Base-by-base conservation (phyloP, 2,888 invertebrate species). In the Agrenia bidenticulata region DNA sequence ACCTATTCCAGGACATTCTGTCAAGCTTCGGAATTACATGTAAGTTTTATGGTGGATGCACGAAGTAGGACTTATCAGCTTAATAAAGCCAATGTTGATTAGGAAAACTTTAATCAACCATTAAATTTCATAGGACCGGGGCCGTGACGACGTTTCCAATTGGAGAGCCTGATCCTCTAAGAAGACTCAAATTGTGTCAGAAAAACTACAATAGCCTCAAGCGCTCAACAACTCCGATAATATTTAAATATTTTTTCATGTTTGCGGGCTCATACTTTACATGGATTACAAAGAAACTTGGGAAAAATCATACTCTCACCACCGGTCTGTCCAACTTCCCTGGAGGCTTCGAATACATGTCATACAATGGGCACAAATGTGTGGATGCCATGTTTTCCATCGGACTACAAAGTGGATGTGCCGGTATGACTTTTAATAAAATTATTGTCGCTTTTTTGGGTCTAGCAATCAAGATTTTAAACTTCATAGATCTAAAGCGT, bases 1-100 rank as follows among this genome's bases (percentile, higher is more conserved):
- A 4, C 51, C 51, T 2, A 2, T 23, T 7, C 15, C 51, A 23
- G 51, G 23, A 24, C 51, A 51, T 24, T 9, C 4, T 23, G 5
- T 24, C 23, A 51, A 51, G 23, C 51, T 51, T 24, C 2, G 51
- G 24, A 51, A 51, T 51, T 51, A 23, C 23, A 51, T 51, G 51
- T 51, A 15, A 24, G 51, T 51, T 51, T 17, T 45, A 45, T 17
- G 15, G 32, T 32, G 11, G 11, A 32, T 32, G 32, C 4, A 4
- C 32, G 11, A 32, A 32, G 11, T 32, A 11, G 32, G 32, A 32
- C 32, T 4, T 32, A 7, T 32, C 11, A n/a, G n/a, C n/a, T n/a
- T n/a, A n/a, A n/a, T n/a, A n/a, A n/a, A n/a, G n/a, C n/a, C n/a
- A n/a, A n/a, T n/a, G n/a, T n/a, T n/a, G n/a, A n/a, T n/a, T n/a